Evolutionary conservation across 92 coral and sea anemone genomes (phyloP), one percentile per base, ranked within the genome.

Genomic region (Porites divaricata): DNA sequence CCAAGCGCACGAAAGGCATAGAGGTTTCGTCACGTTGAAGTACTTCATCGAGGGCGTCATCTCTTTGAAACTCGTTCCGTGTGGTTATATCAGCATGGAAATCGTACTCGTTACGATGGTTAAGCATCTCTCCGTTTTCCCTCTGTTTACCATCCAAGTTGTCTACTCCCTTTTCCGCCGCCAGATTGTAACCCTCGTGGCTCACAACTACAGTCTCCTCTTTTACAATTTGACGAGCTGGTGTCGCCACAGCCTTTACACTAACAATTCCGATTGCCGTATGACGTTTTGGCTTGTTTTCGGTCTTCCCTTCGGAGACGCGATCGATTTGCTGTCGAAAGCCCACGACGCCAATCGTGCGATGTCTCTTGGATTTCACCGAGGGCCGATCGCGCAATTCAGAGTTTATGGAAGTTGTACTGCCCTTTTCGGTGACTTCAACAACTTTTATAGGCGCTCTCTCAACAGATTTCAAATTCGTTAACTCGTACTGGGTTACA

Each of bases 291-390:
- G 92, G 96, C 70, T 94, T 96, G 51, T 89, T 64, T 68, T 90
- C 91, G 48, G 90, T 78, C 57, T 89, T 86, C 25, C 67, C 86
- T 72, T 84, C 92, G 26, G 90, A 70, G 24, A 91, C 90, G 58
- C 98, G 89, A 85, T 95, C 95, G 84, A 92, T 91, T 85, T 95
- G 96, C 59, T 93, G 93, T 68, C 96, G 87, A 62, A 88, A 90
- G 22, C 99, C 98, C 51, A 96, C 99, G 24, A 96, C 93, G 24
- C 99, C 99, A 35, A 96, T 96, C 1, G 99, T 93, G 17, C 98
- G 93, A 80, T 96, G 99, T 23, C 98, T 88, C 75, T 96, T 96
- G 17, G 86, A 86, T 72, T 94, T 81, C 61, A 85, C 77, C 15
- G 87, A 72, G 57, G 71, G 52, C 70, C 83, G 77, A 35, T 92